These are phyloP conservation scores for Spea bombifrons DNA, from an alignment of 2,113 vertebrate genomes.

Conservation along the genomic window DNA sequence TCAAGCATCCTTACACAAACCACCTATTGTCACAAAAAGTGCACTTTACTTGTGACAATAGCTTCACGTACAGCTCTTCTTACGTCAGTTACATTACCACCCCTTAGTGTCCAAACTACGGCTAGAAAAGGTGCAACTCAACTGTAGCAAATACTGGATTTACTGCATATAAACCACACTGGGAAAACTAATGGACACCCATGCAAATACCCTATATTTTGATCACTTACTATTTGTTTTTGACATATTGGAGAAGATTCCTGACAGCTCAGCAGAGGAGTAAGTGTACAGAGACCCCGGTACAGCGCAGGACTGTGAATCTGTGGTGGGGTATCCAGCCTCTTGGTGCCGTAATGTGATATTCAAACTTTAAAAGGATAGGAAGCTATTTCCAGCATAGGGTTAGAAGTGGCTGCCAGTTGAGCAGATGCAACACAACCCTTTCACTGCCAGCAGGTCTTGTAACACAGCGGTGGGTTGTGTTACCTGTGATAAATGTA, in stretches of 20 bases:
- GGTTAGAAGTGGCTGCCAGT: conserved; percentile 23
- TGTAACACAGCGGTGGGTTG: neutral
- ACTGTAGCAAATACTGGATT: no score
- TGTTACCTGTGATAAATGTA: neutral
- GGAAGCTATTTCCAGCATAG: conserved; percentile 42
- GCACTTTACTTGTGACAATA: no score
- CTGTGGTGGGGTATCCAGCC: conserved; percentile 14
- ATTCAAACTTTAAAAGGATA: conserved; percentile 40
- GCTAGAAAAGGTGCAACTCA: no score
- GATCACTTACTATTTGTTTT: conserved; percentile 28
- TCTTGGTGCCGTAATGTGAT: conserved; percentile 34
- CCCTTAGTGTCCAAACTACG: no score
- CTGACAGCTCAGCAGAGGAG: conserved; percentile 14
- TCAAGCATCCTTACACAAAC: no score
- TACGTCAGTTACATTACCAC: no score
- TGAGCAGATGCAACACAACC: conserved; percentile 16
- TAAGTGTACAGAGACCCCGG: neutral
- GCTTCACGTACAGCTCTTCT: no score
- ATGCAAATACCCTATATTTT: no score
- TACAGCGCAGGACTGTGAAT: neutral
- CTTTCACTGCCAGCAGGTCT: conserved; percentile 1
- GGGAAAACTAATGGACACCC: no score
- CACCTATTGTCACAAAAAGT: no score
- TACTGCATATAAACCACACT: no score
- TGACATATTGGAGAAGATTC: conserved; percentile 24